Evolutionary conservation across 2,888 invertebrate genomes (phyloP).

Genomic region (Callimorpha dominula): DNA sequence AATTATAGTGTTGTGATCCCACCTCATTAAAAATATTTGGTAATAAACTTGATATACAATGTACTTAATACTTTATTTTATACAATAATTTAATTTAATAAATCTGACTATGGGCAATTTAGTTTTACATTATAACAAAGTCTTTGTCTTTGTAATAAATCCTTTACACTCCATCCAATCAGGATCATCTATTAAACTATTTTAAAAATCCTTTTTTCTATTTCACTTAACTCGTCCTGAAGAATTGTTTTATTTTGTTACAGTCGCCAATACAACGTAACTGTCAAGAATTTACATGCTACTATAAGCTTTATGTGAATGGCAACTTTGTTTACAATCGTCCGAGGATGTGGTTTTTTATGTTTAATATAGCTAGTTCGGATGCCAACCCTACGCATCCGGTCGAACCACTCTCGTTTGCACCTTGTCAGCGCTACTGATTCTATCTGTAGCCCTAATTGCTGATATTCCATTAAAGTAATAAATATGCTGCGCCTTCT

Average conservation of each 20-base stretch:
- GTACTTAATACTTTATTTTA: too few species aligned
- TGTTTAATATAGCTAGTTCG: conserved; percentile 51
- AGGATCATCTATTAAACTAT: conserved; percentile 60
- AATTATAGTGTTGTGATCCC: background rate
- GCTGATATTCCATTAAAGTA: conserved; percentile 86
- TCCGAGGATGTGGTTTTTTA: conserved; percentile 45
- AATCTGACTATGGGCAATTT: too few species aligned
- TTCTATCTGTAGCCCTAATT: conserved; percentile 83
- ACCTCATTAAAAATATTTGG: background rate
- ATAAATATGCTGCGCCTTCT: conserved; percentile 82
- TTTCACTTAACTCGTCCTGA: conserved; percentile 82
- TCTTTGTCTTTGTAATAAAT: conserved; percentile 54
- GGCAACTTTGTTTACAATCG: conserved; percentile 55
- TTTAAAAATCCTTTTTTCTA: conserved; percentile 68
- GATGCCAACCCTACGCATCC: conserved; percentile 71
- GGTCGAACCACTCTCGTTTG: conserved; percentile 83
- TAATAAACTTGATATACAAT: too few species aligned
- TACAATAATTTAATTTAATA: too few species aligned
- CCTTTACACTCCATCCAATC: conserved; percentile 57
- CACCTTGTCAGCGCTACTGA: conserved; percentile 86
- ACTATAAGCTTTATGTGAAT: conserved; percentile 54
- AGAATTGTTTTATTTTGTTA: conserved; percentile 82
- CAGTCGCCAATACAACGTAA: conserved; percentile 52
- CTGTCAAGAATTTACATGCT: conserved; percentile 45
- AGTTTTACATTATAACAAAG: too few species aligned